phyloP scores from a whole-genome alignment of 2,113 vertebrate species.

The Pomatorhinus ruficollis region DNA sequence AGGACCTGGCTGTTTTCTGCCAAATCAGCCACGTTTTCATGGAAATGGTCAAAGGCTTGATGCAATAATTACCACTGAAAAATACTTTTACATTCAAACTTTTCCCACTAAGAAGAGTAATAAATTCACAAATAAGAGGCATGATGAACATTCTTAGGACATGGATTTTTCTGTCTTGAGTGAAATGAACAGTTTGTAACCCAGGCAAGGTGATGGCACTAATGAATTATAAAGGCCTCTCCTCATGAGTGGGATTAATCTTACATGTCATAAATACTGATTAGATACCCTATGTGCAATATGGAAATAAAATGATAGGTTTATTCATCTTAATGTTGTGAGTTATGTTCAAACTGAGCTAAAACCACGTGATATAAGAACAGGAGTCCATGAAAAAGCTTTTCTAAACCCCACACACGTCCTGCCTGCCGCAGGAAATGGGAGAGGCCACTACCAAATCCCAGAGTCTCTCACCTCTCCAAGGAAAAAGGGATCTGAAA shows the following conservation, averaged over 20 bases:
- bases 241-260: neutral
- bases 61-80: neutral
- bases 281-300: neutral
- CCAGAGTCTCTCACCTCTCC: neutral
- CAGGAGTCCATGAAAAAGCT: neutral
- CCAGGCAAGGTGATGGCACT: neutral
- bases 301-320: neutral
- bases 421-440: neutral
- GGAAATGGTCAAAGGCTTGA: neutral
- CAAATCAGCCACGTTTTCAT: neutral
- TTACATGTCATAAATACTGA: conserved; percentile 9
- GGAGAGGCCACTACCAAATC: neutral
- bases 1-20: neutral
- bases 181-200: conserved; percentile 4
- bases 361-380: neutral
- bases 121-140: neutral
- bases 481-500: neutral
- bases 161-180: neutral
- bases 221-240: conserved; percentile 21
- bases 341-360: neutral
- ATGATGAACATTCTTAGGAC: neutral
- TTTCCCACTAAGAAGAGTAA: neutral
- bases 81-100: neutral
- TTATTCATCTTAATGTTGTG: neutral
- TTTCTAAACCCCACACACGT: neutral